Base-by-base conservation (phyloP, 2,888 invertebrate genomes). In the Euplexia lucipara region DNA sequence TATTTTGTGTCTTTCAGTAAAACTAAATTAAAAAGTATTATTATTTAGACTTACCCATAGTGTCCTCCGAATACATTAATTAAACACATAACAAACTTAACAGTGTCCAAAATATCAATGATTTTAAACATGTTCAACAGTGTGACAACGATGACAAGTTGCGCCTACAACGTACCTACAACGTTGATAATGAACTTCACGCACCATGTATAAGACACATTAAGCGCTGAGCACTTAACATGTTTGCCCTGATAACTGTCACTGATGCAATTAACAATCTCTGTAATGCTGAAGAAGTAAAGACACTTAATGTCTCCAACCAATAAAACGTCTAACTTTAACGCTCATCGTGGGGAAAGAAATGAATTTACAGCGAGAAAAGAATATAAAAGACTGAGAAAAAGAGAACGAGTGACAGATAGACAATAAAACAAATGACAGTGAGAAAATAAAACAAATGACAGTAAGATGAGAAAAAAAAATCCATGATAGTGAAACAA, bases 191-290 rank as follows among this genome's bases (percentile, higher is more conserved):
- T 62, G 59, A 70, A 63, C 47, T 61, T 22, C 12, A 42, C 42
- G 16, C 37, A 44, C 42, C 56, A 35, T 22, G 35, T 32, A 47
- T 61, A 59, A 44, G 37, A 54, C 32, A 58, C 67, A 64, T 75
- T 77, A 77, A 71, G 49, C 56, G 59, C 77, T 79, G n/a, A 72
- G 53, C 79, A 65, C 70, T 78, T 78, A 69, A 59, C 57, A 18
- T 60, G 30, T 26, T 52, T 51, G 44, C 45, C 18, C 32, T 8
- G 75, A 79, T 75, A 71, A 71, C 62, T 63, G 47, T 49, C 72
- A 51, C 41, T 54, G 47, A 58, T 34, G 47, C 62, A 76, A 79
- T 78, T 76, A 76, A 79, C 32, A 79, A 76, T 57, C 54, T 62
- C 39, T 45, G 59, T 52, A 53, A 56, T 48, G 37, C 8, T 34